A percentile compares a stretch with the other conserved stretches of the same genome.
Evolutionary conservation across 2,113 vertebrate species (phyloP).

Genomic region (Bambusicola thoracicus): DNA sequence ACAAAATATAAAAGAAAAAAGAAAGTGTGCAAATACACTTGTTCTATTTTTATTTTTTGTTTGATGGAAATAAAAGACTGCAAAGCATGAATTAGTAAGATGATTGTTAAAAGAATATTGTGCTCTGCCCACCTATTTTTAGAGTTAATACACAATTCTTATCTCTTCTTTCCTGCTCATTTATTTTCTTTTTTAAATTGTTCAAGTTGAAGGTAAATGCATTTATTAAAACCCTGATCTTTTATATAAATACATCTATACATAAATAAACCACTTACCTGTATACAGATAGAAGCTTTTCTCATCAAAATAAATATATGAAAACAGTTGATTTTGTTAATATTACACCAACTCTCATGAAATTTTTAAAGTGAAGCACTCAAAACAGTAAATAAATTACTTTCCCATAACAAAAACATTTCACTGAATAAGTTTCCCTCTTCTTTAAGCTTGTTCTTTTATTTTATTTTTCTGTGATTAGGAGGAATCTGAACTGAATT

Average conservation of each 20-base stretch:
- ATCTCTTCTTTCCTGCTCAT: neutral
- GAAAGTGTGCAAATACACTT: neutral
- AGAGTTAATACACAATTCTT: neutral
- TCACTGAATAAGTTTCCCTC: neutral
- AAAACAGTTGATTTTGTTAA: neutral
- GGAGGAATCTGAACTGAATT: neutral
- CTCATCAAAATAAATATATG: neutral
- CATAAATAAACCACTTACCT: neutral
- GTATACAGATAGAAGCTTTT: neutral
- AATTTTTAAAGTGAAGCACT: neutral
- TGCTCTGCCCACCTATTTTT: neutral
- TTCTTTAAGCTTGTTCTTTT: neutral
- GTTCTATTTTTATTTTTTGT: neutral
- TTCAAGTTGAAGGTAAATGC: neutral
- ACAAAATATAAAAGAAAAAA: neutral
- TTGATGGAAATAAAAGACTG: neutral
- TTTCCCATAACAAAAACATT: neutral
- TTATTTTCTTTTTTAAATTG: neutral
- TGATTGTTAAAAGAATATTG: neutral
- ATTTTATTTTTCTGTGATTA: neutral
- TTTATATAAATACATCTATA: neutral
- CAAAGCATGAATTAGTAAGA: neutral
- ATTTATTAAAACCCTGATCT: neutral
- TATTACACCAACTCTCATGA: neutral
- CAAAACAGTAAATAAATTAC: neutral